Conservation (phyloP, 2,888 invertebrate genomes). For the Ophraella communa region DNA sequence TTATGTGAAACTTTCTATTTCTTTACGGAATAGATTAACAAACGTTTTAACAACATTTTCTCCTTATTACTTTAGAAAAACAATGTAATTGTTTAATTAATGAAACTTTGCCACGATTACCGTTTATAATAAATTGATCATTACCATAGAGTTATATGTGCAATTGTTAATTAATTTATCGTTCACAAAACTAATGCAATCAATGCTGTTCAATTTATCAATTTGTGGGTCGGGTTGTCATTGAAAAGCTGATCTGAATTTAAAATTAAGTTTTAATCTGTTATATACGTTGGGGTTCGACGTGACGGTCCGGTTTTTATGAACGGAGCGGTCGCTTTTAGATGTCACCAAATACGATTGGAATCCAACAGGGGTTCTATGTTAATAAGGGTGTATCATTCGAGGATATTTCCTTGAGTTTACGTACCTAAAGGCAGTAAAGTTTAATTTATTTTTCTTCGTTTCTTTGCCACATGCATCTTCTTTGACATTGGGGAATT, state of each 20-base stretch:
- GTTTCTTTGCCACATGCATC: not conserved
- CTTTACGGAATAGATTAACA: too few species aligned
- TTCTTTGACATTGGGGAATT: not conserved
- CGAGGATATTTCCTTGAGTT: not conserved
- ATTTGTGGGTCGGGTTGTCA: conserved; percentile 5
- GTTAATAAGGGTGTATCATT: not conserved
- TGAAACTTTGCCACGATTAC: not conserved
- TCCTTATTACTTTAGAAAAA: not conserved
- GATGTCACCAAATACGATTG: conserved; percentile 4
- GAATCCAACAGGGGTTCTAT: conserved; percentile 5
- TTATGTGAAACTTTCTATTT: not conserved
- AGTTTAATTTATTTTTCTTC: not conserved
- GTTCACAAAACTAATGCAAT: conserved; percentile 4
- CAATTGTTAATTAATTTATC: conserved; percentile 9
- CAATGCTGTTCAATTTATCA: conserved; percentile 8
- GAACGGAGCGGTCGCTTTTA: conserved; percentile 8
- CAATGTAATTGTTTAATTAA: not conserved
- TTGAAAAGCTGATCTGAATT: conserved; percentile 11
- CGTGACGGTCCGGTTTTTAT: conserved; percentile 9
- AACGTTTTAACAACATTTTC: not conserved
- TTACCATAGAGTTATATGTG: not conserved
- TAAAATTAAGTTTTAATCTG: conserved; percentile 13
- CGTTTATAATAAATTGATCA: not conserved
- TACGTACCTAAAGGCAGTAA: not conserved
- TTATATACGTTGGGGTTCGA: conserved; percentile 9